Evolutionary conservation across 1,140 invertebrate genomes (phyloP), one percentile per base, ranked within the genome.

Genomic region (Drosophila mojavensis): DNA sequence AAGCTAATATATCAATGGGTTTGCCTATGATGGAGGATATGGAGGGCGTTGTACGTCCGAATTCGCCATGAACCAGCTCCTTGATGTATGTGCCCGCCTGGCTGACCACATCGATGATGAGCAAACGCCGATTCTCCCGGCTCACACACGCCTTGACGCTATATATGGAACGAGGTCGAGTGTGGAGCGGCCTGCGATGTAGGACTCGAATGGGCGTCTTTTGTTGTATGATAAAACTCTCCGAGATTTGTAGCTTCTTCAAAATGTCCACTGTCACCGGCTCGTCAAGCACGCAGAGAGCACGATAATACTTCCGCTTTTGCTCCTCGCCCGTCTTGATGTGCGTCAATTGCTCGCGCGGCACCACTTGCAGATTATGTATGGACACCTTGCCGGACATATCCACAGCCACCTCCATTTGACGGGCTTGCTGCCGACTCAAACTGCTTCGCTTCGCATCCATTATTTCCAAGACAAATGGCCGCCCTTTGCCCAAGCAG

Each of bases 21-120:
- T 94, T 94, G 41, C 94, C 93, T 20, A 94, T 74, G 24, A 94
- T 93, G 6, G 91, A 91, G 51, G 91, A 65, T 60, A 94, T 92
- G 1, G 94, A 94, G 0, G 98, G 98, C 11, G 90, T 92, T 0
- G 98, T 98, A 45, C 98, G 94, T 13, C 97, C 96, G 91, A 99
- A 97, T 93, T 99, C 98, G 1, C 98, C 97, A 93, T 99, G 98
- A 15, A 98, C 96, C 94, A 99, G 98, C 93, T 99, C 98, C 93
- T 99, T 99, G 0, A 99, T 95, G 91, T 99, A 99, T 2, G 98
- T 99, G 45, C 98, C 98, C 45, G 98, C 98, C 93, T 98, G 96
- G 11, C 97, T 98, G 55, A 94, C 95, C 1, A 99, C 69, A 71
- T 95, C 93, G 4, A 99, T 79, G 59, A 94, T 92, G 80, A 97